These are phyloP conservation scores for Vireo altiloquus DNA, from an alignment of 2,113 vertebrate genomes.

Conservation along the genomic window DNA sequence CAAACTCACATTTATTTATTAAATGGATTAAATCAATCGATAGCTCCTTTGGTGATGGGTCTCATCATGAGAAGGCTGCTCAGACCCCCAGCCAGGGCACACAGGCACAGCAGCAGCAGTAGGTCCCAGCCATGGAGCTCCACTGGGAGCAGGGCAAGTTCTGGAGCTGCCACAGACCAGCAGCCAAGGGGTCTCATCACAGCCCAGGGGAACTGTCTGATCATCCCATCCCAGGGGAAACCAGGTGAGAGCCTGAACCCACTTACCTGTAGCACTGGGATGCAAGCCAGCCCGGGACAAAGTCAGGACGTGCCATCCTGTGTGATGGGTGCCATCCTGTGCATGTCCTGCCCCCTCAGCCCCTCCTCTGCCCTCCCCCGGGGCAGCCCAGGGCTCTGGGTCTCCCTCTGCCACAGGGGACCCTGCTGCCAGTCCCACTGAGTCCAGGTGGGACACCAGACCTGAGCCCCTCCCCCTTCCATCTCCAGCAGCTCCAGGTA, in stretches of 20 bases:
- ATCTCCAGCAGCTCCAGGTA: neutral
- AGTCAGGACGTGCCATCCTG: neutral
- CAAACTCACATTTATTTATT: neutral
- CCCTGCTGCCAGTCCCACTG: neutral
- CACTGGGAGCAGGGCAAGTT: neutral
- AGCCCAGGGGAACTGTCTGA: fast-evolving
- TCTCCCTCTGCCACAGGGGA: neutral
- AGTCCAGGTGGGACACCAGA: neutral
- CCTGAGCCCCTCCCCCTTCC: neutral
- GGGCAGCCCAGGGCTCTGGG: neutral
- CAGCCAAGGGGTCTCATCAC: neutral
- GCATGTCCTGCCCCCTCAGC: neutral
- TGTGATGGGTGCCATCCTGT: fast-evolving
- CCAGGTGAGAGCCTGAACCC: neutral
- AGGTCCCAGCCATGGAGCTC: fast-evolving
- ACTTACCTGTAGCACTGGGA: neutral
- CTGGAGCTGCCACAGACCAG: neutral
- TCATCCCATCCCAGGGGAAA: fast-evolving
- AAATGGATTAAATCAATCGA: fast-evolving
- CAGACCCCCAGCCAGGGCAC: neutral
- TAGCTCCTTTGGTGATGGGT: neutral
- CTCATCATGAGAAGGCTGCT: neutral
- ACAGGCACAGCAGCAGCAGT: neutral
- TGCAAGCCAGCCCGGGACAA: neutral
- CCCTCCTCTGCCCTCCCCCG: neutral